These are phyloP conservation scores for Eclectus roratus DNA, from an alignment of 2,113 vertebrate species.

Conservation along the genomic window DNA sequence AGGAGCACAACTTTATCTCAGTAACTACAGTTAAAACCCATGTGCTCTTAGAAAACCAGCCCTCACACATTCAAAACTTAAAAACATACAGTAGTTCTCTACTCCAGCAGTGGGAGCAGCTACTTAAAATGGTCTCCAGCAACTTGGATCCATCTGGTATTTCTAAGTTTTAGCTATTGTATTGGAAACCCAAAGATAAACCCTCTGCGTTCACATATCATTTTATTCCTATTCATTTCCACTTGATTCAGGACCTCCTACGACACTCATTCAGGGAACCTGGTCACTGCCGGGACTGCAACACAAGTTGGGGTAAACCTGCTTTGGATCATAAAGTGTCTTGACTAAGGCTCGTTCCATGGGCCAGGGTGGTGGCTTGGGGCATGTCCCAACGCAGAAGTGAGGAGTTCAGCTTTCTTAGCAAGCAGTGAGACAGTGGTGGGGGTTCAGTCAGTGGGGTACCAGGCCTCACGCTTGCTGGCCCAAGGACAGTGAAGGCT, in stretches of 20 bases:
- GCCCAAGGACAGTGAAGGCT: not conserved
- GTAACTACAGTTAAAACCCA: not conserved
- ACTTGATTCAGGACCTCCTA: not conserved
- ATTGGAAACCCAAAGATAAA: not conserved
- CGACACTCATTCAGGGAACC: not conserved
- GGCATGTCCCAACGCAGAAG: fast-evolving
- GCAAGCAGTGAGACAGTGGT: not conserved
- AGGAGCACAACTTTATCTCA: not conserved
- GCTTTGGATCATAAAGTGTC: not conserved
- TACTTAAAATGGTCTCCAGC: not conserved
- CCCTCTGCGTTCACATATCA: fast-evolving
- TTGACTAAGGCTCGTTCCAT: not conserved
- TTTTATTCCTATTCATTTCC: not conserved
- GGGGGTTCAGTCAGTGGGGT: not conserved
- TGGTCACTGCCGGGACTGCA: not conserved
- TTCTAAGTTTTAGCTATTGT: not conserved
- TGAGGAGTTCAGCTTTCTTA: not conserved
- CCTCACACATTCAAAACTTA: not conserved
- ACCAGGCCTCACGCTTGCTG: not conserved
- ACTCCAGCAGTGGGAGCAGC: not conserved
- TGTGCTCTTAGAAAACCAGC: not conserved
- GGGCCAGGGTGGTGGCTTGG: not conserved
- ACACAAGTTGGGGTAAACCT: not conserved
- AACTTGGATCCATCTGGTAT: not conserved
- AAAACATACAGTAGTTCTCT: not conserved